Conservation (phyloP, 2,113 vertebrate genomes). For the Oreochromis niloticus region DNA sequence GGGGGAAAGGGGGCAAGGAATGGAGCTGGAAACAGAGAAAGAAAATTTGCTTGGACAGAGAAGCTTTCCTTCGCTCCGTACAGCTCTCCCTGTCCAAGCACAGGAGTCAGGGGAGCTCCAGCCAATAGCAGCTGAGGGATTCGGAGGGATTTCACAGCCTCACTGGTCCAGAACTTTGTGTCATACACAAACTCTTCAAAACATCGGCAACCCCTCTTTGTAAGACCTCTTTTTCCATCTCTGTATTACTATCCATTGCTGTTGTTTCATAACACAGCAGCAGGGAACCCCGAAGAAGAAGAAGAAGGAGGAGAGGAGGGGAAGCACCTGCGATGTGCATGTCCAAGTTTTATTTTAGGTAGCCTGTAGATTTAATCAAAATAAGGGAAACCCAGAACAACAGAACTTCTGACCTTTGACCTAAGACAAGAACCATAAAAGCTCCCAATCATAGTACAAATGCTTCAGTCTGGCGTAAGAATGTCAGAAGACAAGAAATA, state of each 20-base stretch:
- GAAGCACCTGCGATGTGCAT: background rate
- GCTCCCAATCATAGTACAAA: background rate
- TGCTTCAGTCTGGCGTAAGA: background rate
- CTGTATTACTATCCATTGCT: slow-evolving; percentile 35
- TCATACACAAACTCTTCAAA: slow-evolving; percentile 90
- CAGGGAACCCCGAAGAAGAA: slow-evolving; percentile 39
- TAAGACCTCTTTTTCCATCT: slow-evolving; percentile 33
- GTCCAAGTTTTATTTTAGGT: background rate
- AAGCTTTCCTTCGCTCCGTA: slow-evolving; percentile 15
- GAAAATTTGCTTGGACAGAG: background rate
- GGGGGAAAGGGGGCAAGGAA: slow-evolving; percentile 56
- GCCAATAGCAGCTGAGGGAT: slow-evolving; percentile 71
- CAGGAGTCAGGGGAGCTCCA: slow-evolving; percentile 57
- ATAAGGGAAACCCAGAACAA: background rate
- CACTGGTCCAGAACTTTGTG: slow-evolving; percentile 83
- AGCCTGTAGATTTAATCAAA: slow-evolving; percentile 36
- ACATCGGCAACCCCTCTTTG: slow-evolving; percentile 73
- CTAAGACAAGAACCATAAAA: background rate
- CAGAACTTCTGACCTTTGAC: background rate
- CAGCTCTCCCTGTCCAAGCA: slow-evolving; percentile 29
- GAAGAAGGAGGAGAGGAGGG: background rate
- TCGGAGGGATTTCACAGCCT: slow-evolving; percentile 84
- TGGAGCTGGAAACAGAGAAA: slow-evolving; percentile 58
- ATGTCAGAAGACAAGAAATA: background rate
- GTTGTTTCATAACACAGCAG: slow-evolving; percentile 27